Base-by-base conservation (phyloP, 2,888 invertebrate genomes). In the Acanthosepion pharaonis region DNA sequence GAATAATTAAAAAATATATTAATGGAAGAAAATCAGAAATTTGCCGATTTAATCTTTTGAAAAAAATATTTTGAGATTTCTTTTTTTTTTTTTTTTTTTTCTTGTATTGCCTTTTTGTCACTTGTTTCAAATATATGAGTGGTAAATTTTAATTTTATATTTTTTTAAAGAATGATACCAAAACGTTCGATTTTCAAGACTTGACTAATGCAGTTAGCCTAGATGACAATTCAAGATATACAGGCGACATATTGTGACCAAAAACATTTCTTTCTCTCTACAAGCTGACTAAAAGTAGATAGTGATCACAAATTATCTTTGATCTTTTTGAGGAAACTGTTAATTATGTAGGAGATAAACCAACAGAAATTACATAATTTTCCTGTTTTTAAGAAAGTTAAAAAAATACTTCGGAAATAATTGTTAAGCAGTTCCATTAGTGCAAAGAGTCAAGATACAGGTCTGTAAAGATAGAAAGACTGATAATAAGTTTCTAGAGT, bases 221-320 rank as follows among this genome's bases (percentile, higher is more conserved):
- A 78, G 78, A 78, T 78, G 78, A 78, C 78, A 78, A 78, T 78
- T 78, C n/a, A 78, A 78, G 78, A 78, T 78, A 78, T 78, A 78
- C 15, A 78, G 78, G 78, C 78, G 15, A 78, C 78, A 78, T 78
- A 78, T 78, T 78, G 78, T n/a, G 33, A 78, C 78, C n/a, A 78
- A n/a, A 78, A 78, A n/a, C 78, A 78, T 78, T 78, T 78, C 78
- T 78, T n/a, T 78, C 78, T 78, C n/a, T 78, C 11, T 1, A 8
- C 78, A 78, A 18, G n/a, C n/a, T 18, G n/a, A 33, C 15, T 9
- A 78, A n/a, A n/a, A 78, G 78, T 33, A 78, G 78, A 78, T 78
- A 78, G 11, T 15, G n/a, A n/a, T 33, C 15, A 78, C 78, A 78
- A 78, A 78, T 78, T n/a, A 78, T 78, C 78, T 78, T n/a, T n/a